A percentile compares a stretch with the other conserved stretches of the same genome.
These are phyloP conservation scores for Sterna hirundo DNA, from an alignment of 2,113 vertebrate genomes.

Conservation along the genomic window DNA sequence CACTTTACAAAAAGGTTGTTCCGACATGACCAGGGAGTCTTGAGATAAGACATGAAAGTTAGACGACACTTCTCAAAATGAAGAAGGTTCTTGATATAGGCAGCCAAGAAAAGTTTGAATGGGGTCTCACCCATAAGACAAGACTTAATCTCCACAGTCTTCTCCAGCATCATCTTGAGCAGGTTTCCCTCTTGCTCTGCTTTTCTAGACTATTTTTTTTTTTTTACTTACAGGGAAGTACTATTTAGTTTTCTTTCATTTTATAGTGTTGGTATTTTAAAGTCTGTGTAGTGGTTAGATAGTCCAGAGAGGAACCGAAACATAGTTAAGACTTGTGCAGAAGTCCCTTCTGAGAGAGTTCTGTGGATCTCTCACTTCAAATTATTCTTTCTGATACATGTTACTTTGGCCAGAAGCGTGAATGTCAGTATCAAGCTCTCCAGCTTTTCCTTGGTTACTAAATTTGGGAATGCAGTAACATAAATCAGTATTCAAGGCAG, in stretches of 20 bases:
- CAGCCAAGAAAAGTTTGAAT: neutral
- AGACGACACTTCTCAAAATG: neutral
- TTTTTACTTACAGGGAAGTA: neutral
- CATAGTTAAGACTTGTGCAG: neutral
- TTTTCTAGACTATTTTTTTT: neutral
- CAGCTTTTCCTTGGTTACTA: constrained; percentile 1
- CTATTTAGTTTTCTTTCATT: neutral
- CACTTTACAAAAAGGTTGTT: neutral
- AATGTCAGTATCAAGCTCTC: neutral
- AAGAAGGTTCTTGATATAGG: neutral
- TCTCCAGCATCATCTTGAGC: neutral
- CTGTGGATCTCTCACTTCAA: neutral
- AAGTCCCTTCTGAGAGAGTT: neutral
- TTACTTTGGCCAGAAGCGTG: neutral
- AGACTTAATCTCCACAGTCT: neutral
- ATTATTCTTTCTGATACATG: neutral
- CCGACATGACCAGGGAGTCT: neutral
- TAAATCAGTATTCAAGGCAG: constrained; percentile 50
- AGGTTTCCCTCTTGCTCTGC: neutral
- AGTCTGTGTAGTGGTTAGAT: neutral
- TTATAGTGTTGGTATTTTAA: neutral
- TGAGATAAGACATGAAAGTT: neutral
- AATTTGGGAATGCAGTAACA: constrained; percentile 5
- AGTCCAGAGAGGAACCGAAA: neutral
- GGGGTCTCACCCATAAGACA: neutral